Conservation (phyloP, 2,797 vertebrate species). For the Gallinago stenura region DNA sequence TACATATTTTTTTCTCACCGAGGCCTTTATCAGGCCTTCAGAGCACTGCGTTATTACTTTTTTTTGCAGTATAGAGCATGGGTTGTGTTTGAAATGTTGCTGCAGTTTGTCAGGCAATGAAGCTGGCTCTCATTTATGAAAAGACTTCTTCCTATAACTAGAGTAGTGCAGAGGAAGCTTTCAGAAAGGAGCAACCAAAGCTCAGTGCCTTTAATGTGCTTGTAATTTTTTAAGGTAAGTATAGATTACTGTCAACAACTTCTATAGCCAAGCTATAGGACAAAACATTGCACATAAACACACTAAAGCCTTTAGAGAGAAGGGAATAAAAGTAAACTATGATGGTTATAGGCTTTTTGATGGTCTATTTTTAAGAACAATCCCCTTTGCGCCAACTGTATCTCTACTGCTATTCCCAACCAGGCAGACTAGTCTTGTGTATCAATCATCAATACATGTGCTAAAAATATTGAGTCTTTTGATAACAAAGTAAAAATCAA, state of each 20-base stretch:
- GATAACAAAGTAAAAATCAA: not conserved
- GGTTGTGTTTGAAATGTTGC: not conserved
- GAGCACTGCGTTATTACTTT: not conserved
- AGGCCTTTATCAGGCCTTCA: not conserved
- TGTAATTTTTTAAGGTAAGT: not conserved
- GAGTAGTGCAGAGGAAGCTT: not conserved
- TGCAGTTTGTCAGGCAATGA: not conserved
- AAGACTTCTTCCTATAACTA: not conserved
- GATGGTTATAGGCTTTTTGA: not conserved
- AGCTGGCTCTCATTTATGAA: not conserved
- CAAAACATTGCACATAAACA: not conserved
- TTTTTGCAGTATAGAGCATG: not conserved
- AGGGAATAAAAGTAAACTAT: not conserved
- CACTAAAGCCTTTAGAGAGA: not conserved
- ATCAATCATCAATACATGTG: not conserved
- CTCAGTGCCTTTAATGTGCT: not conserved
- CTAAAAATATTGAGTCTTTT: not conserved
- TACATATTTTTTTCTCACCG: not conserved
- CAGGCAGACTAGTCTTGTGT: not conserved
- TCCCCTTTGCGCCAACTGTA: not conserved
- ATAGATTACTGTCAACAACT: not conserved
- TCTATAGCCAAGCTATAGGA: not conserved
- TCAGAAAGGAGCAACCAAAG: not conserved
- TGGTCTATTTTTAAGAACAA: constrained; percentile 1
- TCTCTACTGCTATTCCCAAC: not conserved